Conservation (phyloP, 2,888 invertebrate species). For the Penaeus monodon region DNA sequence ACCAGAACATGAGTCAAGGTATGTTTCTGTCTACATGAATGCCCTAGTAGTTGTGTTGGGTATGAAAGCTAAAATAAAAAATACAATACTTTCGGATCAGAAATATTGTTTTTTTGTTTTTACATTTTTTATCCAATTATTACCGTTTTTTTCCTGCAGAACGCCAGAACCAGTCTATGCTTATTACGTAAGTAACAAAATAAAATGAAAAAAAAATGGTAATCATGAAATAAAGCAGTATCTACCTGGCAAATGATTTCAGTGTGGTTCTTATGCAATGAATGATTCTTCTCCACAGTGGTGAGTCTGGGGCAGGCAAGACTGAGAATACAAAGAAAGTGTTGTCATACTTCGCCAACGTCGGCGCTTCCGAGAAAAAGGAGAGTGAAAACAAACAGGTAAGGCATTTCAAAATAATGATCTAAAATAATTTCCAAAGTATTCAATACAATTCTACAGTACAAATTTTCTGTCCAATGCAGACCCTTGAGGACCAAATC, state of each 20-base stretch:
- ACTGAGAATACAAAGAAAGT: constrained; percentile 74
- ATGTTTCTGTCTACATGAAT: constrained; percentile 55
- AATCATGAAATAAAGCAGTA: no score
- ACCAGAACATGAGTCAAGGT: constrained; percentile 75
- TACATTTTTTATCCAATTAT: background rate
- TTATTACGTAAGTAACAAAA: constrained; percentile 75
- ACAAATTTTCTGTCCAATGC: background rate
- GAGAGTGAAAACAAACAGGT: constrained; percentile 50
- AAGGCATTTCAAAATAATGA: background rate
- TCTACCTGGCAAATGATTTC: background rate
- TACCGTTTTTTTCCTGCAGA: constrained; percentile 69
- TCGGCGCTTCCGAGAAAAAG: constrained; percentile 87
- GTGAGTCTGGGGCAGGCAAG: constrained; percentile 76
- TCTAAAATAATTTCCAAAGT: no score
- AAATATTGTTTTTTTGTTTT: no score
- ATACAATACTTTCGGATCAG: no score
- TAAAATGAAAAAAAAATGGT: background rate
- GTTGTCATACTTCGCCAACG: constrained; percentile 72
- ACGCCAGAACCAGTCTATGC: constrained; percentile 75
- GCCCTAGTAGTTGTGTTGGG: no score
- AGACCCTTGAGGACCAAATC: constrained; percentile 98
- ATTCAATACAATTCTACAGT: no score
- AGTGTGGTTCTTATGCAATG: background rate
- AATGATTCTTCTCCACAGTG: constrained; percentile 69
- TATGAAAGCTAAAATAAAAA: no score